Conservation (phyloP, 2,113 vertebrate species). For the Oryzias woworae region DNA sequence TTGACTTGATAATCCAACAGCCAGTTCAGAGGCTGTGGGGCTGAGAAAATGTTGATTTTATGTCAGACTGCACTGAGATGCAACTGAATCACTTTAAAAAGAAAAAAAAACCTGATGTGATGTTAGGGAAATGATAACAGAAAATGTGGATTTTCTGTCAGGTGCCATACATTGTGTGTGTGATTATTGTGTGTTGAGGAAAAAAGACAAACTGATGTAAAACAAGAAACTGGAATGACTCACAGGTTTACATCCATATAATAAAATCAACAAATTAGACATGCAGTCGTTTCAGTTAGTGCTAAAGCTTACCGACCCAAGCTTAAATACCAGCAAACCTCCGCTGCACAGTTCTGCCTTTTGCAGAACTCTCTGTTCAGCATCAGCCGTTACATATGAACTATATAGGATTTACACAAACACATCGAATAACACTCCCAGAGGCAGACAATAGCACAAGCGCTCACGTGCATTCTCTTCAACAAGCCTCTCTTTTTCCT, state of each 20-base stretch:
- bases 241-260: no score
- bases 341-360: conserved; percentile 32
- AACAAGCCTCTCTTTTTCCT: conserved; percentile 7
- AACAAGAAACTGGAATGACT: no score
- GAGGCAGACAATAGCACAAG: conserved; percentile 20
- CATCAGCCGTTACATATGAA: conserved; percentile 31
- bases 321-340: conserved; percentile 20
- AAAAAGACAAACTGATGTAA: no score
- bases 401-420: conserved; percentile 4
- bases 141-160: no score
- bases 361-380: conserved; percentile 31
- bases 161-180: no score
- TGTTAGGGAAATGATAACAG: background rate
- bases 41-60: conserved; percentile 18
- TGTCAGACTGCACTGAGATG: conserved; percentile 6
- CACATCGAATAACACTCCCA: conserved; percentile 21
- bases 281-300: conserved; percentile 12
- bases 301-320: conserved; percentile 33
- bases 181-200: no score
- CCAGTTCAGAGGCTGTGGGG: background rate
- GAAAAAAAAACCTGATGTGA: background rate
- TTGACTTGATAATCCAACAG: conserved; percentile 24
- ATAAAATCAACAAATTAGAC: conserved; percentile 8
- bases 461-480: conserved; percentile 4
- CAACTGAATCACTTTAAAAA: background rate